Evolutionary conservation across 1,140 invertebrate genomes (phyloP), one percentile per base, ranked within the genome.

Genomic region (Rhizoglyphus robini): DNA sequence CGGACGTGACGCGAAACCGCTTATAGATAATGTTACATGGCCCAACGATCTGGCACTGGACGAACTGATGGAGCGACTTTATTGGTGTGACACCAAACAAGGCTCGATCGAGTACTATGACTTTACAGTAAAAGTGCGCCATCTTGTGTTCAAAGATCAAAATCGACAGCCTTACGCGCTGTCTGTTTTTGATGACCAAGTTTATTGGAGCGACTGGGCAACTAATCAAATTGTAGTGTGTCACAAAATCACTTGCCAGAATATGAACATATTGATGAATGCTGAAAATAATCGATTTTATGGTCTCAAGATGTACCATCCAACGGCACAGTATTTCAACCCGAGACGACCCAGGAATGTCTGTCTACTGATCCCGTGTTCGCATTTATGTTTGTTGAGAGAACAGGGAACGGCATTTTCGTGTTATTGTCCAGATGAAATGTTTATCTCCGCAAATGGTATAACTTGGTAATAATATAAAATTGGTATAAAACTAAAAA

Each of bases 121-220:
- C 62, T 79, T 82, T 60, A 77, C 80, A 70, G 80, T 79, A 25
- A 71, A 69, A 23, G 74, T 74, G 5, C 67, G 77, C 65, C 69
- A 68, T 34, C 59, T 68, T n/a, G 27, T 63, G 5, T 64, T 59
- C 13, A n/a, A 49, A 15, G 77, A 36, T 34, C 23, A 20, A 8
- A 38, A 54, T 31, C 68, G 3, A 23, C 51, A 59, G 41, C 66
- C 66, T 15, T 90, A 86, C 73, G 83, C 87, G 0, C 77, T 96
- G 54, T 81, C 84, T 0, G 82, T 96, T 3, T 95, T 93, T 74
- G 90, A 93, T 75, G 84, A 93, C 75, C 80, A 77, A 15, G 71
- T 96, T 0, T 95, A 86, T 72, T 95, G 90, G 88, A 88, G 84
- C 48, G 89, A 94, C 72, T 86, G 84, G 82, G 74, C 75, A 0